Base-by-base conservation (phyloP, 1,140 invertebrate genomes). In the Platorchestia sp. region DNA sequence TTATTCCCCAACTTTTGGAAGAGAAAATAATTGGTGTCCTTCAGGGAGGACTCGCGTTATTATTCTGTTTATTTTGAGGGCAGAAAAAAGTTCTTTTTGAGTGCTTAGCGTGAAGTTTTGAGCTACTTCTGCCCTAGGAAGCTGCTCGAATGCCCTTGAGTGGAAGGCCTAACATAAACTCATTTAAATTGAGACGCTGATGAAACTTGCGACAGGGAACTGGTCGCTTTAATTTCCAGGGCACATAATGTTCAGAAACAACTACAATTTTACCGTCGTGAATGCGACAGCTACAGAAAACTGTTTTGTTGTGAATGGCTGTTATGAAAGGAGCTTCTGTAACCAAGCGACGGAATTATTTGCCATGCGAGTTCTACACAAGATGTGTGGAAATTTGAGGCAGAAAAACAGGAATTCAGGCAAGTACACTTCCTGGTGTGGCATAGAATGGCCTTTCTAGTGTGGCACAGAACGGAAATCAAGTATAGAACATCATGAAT, bases 21-120 rank as follows among this genome's bases (percentile, higher is more conserved):
- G 43, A 45, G 91, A 93, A 93, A 93, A 75, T 75, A 75, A 93
- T 93, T 93, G 87, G 40, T 93, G 91, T 47, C 91, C 45, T 93
- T 47, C 45, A 93, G 22, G 45, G 22, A 93, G 91, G 91, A 93
- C 91, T 45, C 22, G 44, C 41, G 45, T 93, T 45, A 90, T 90
- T 90, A 93, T 47, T 45, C 91, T 47, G 45, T 44, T 93, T 47
- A 93, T 93, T 89, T 89, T 89, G 41, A 89, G 87, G n/a, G 41
- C 22, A 27, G 27, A 89, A 42, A 89, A 86, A 89, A 89, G 43
- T 41, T 89, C 27, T 36, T 36, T 27, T 89, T 44, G 87, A 36
- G 87, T 89, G 87, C 42, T 41, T 42, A 89, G 87, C 59, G 59
- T 42, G 27, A 44, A 89, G 87, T 89, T 89, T 89, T 89, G 87